A percentile compares a stretch with the other conserved stretches of the same genome.
phyloP scores from a whole-genome alignment of 2,113 vertebrate species.

The Oncorhynchus mykiss region DNA sequence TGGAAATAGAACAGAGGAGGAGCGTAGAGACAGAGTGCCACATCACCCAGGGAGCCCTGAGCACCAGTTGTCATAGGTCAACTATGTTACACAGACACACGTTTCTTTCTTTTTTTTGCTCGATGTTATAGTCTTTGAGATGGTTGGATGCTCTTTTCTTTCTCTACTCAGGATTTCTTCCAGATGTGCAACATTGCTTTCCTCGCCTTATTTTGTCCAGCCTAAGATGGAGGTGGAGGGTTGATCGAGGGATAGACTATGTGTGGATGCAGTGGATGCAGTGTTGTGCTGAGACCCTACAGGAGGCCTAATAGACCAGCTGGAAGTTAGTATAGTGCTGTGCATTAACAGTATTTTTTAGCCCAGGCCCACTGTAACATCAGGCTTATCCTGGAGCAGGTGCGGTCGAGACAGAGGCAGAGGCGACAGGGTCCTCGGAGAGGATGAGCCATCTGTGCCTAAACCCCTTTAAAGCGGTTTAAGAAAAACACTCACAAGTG shows the following conservation, averaged over 20 bases:
- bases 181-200: neutral
- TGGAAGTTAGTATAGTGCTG: constrained; percentile 52
- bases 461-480: neutral
- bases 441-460: neutral
- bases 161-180: too few relatives aligned
- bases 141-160: too few relatives aligned
- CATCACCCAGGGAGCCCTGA: constrained; percentile 52
- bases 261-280: neutral
- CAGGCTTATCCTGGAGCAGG: constrained; percentile 69
- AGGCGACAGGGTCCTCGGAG: constrained; percentile 67
- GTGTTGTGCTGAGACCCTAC: constrained; percentile 34
- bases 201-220: constrained; percentile 60
- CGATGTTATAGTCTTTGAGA: neutral
- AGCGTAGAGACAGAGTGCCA: constrained; percentile 53
- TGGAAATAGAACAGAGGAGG: constrained; percentile 58
- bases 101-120: too few relatives aligned
- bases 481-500: too few relatives aligned
- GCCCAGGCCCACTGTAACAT: constrained; percentile 31
- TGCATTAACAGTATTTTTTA: constrained; percentile 48
- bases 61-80: neutral
- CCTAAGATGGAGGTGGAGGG: neutral
- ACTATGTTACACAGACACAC: neutral
- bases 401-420: constrained; percentile 43
- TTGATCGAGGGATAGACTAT: neutral
- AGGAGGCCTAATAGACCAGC: constrained; percentile 39